Percentiles rank a stretch among this genome's conserved stretches.
These are phyloP conservation scores for Protonemura montana DNA, from an alignment of 2,888 invertebrate species.

Conservation along the genomic window DNA sequence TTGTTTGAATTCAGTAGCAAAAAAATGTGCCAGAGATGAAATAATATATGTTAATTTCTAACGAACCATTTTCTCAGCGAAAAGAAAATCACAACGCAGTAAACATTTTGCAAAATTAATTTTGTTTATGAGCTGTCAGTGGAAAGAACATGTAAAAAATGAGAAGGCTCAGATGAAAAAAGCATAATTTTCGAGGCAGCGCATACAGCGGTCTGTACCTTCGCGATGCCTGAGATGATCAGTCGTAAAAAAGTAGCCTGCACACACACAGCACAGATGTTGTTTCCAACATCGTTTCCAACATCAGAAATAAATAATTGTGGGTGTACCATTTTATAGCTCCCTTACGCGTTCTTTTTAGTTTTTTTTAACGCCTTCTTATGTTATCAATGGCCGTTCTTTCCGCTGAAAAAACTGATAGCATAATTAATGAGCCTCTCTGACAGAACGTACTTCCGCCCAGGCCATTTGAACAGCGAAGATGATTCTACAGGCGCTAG, in stretches of 20 bases:
- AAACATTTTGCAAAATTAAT: background rate
- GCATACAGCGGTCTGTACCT: background rate
- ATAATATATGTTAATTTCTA: background rate
- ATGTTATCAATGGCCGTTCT: slow-evolving; percentile 13
- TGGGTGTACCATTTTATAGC: slow-evolving; percentile 8
- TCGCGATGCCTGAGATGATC: background rate
- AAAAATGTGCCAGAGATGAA: background rate
- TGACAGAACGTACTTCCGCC: slow-evolving; percentile 8
- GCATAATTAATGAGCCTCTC: slow-evolving; percentile 30
- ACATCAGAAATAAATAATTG: background rate
- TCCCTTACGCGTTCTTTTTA: background rate
- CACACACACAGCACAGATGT: background rate
- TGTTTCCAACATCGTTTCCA: background rate
- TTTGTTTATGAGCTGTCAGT: slow-evolving; percentile 2
- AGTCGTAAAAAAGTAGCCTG: background rate
- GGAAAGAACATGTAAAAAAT: background rate
- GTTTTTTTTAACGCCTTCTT: slow-evolving; percentile 22
- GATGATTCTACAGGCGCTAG: background rate
- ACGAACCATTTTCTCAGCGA: background rate
- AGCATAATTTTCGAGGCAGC: background rate
- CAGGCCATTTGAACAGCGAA: background rate
- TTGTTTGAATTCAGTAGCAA: background rate
- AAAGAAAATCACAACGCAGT: background rate
- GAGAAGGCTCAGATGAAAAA: background rate
- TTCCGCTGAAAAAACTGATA: slow-evolving; percentile 37